Conservation (phyloP, 2,888 invertebrate genomes). For the Phengaris arion region DNA sequence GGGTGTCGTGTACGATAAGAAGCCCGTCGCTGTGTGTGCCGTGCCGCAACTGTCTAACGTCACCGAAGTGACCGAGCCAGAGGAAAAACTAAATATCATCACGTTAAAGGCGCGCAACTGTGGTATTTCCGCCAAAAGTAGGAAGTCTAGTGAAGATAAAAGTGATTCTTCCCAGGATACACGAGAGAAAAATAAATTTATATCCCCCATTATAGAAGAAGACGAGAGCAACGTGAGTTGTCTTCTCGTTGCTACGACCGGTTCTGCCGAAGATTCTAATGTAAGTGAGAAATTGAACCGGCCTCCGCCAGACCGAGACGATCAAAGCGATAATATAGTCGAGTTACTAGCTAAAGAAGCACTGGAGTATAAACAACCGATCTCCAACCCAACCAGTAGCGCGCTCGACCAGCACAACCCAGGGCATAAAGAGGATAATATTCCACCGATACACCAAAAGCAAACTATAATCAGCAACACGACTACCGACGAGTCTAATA, state of each 20-base stretch:
- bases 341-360: slow-evolving; percentile 58
- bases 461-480: slow-evolving; percentile 45
- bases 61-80: slow-evolving; percentile 47
- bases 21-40: slow-evolving; percentile 49
- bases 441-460: neutral
- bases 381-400: no score
- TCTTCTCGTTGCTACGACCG: slow-evolving; percentile 52
- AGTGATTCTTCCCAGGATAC: slow-evolving; percentile 30
- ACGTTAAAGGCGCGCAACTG: slow-evolving; percentile 30
- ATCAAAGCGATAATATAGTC: slow-evolving; percentile 50
- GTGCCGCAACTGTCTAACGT: slow-evolving; percentile 56
- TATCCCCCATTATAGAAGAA: slow-evolving; percentile 45
- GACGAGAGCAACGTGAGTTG: slow-evolving; percentile 49
- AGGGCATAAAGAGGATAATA: neutral
- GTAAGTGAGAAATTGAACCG: slow-evolving; percentile 56
- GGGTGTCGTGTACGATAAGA: slow-evolving; percentile 48
- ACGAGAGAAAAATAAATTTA: slow-evolving; percentile 32
- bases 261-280: slow-evolving; percentile 52
- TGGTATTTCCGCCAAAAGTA: slow-evolving; percentile 45
- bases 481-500: slow-evolving; percentile 56
- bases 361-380: slow-evolving; percentile 39
- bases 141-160: slow-evolving; percentile 29
- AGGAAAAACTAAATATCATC: slow-evolving; percentile 44
- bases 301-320: slow-evolving; percentile 49
- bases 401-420: neutral